Conservation (phyloP, 2,888 invertebrate species). For the Steromphala cineraria region DNA sequence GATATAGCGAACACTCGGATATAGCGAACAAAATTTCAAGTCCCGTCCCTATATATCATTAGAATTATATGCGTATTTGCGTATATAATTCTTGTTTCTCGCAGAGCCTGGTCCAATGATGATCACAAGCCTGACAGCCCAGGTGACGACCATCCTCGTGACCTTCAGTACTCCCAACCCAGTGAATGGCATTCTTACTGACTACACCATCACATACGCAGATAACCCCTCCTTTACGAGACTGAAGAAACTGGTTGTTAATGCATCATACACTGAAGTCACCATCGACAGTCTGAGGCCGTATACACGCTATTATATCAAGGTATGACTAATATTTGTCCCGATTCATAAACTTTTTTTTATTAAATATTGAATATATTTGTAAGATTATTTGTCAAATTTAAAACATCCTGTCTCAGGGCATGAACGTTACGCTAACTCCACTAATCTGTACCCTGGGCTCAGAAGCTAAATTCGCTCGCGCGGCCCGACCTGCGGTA, state of each 20-base stretch:
- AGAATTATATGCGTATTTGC: too few species aligned
- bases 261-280: slow-evolving; percentile 16
- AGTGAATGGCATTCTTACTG: slow-evolving; percentile 58
- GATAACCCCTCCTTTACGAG: slow-evolving; percentile 37
- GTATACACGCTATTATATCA: slow-evolving; percentile 53
- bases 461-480: too few species aligned
- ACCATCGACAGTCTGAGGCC: slow-evolving; percentile 48
- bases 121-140: slow-evolving; percentile 35
- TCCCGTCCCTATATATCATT: too few species aligned
- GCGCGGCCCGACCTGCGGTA: too few species aligned
- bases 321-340: slow-evolving; percentile 40
- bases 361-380: too few species aligned
- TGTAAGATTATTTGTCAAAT: too few species aligned
- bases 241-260: slow-evolving; percentile 31
- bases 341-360: too few species aligned
- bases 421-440: too few species aligned
- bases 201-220: slow-evolving; percentile 52
- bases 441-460: too few species aligned
- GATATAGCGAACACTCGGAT: too few species aligned
- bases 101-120: slow-evolving; percentile 63
- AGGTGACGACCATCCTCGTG: slow-evolving; percentile 44
- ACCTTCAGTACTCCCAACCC: slow-evolving; percentile 50
- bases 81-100: slow-evolving; percentile 31
- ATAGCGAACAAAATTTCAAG: too few species aligned
- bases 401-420: too few species aligned